Evolutionary conservation across 2,113 vertebrate species (phyloP).

Genomic region (Platanista minor): DNA sequence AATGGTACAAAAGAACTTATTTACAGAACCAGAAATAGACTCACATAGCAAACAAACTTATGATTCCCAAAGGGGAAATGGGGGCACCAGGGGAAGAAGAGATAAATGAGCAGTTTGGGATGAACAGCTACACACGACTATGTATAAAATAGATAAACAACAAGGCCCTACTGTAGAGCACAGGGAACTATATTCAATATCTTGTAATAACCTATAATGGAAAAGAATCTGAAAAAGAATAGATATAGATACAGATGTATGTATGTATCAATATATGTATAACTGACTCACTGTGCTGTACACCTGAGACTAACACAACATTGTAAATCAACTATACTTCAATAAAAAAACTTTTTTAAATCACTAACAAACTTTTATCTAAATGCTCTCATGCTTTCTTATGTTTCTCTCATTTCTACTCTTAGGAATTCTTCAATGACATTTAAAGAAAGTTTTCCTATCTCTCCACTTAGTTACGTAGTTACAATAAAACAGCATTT

Average conservation of each 20-base stretch:
- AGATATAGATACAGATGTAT: background rate
- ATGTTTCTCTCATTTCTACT: background rate
- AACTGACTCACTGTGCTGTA: accelerated
- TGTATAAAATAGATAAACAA: background rate
- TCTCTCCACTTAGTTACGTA: background rate
- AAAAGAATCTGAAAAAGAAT: background rate
- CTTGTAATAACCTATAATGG: background rate
- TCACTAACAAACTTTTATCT: background rate
- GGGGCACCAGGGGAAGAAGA: too few species aligned
- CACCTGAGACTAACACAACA: background rate
- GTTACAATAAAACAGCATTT: background rate
- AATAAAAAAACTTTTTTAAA: background rate
- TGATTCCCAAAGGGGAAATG: background rate
- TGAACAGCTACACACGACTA: background rate
- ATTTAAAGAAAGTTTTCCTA: background rate
- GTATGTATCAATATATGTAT: too few species aligned
- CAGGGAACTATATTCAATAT: background rate
- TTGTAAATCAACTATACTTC: background rate
- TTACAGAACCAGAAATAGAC: background rate
- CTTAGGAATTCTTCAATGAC: background rate
- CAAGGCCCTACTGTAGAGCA: background rate
- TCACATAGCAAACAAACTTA: background rate
- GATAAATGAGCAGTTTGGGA: background rate
- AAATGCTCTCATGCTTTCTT: background rate
- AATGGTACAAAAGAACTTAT: background rate